phyloP scores from a whole-genome alignment of 2,888 invertebrate species.

The Drosophila fulvimacula region DNA sequence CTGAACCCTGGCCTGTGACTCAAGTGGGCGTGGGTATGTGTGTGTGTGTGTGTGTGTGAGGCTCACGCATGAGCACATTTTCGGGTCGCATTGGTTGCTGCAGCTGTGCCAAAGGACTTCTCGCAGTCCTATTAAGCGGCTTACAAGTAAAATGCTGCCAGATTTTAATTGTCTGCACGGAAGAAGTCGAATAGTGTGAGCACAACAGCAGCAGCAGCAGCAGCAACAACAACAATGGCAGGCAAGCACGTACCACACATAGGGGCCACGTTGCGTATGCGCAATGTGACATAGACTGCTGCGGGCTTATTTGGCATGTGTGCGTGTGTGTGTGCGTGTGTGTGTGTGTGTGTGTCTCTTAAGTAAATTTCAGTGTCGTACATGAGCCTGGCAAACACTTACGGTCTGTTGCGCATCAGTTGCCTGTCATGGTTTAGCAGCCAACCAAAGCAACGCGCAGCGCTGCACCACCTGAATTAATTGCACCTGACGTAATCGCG shows the following conservation, averaged over 20 bases:
- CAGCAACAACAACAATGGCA: conserved; percentile 16
- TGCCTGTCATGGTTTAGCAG: conserved; percentile 65
- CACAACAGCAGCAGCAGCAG: conserved; percentile 22
- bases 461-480: conserved; percentile 56
- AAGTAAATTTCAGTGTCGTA: conserved; percentile 63
- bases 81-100: conserved; percentile 52
- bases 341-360: conserved; percentile 33
- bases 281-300: conserved; percentile 50
- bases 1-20: conserved; percentile 22
- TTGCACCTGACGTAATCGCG: conserved; percentile 33
- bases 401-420: conserved; percentile 65
- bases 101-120: conserved; percentile 58
- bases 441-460: conserved; percentile 39
- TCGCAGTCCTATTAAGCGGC: conserved; percentile 82
- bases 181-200: conserved; percentile 32
- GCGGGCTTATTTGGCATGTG: conserved; percentile 34
- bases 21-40: conserved; percentile 8
- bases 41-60: conserved; percentile 28
- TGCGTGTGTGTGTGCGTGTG: conserved; percentile 19
- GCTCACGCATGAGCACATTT: conserved; percentile 64
- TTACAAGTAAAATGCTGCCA: conserved; percentile 83
- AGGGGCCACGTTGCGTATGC: conserved; percentile 59
- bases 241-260: conserved; percentile 8
- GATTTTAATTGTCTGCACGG: conserved; percentile 82
- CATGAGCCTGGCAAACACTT: conserved; percentile 60